phyloP scores from a whole-genome alignment of 2,797 vertebrate genomes.

The Pteropus rufus region DNA sequence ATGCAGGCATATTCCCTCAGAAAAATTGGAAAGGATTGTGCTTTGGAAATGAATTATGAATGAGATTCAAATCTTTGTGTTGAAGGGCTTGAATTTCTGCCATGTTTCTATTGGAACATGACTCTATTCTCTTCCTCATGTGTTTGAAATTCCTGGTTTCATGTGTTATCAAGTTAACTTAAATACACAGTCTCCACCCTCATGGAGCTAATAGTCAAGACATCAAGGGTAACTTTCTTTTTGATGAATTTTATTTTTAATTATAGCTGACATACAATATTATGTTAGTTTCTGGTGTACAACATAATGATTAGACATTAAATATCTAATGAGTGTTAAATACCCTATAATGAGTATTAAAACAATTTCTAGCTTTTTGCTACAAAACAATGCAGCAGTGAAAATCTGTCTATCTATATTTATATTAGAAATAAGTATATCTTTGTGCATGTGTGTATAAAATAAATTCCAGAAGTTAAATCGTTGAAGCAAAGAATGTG shows the following conservation, averaged over 20 bases:
- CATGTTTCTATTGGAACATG: neutral
- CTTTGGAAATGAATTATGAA: neutral
- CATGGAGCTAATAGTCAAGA: neutral
- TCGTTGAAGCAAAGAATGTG: neutral
- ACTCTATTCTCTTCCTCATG: neutral
- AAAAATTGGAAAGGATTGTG: neutral
- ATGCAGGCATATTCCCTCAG: neutral
- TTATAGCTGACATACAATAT: too few species aligned
- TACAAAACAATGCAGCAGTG: neutral
- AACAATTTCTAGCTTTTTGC: neutral
- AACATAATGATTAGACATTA: too few species aligned
- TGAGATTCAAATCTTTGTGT: neutral
- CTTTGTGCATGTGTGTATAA: neutral
- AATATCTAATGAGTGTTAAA: too few species aligned
- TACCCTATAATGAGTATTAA: neutral
- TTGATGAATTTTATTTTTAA: too few species aligned
- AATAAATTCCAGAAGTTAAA: neutral
- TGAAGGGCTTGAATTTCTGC: neutral
- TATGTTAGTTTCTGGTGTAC: too few species aligned
- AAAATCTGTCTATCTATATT: neutral
- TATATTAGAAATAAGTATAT: neutral
- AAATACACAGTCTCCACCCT: neutral
- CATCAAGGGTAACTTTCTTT: neutral
- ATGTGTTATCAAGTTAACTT: neutral
- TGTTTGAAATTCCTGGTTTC: neutral